Evolutionary conservation across 2,797 vertebrate species (phyloP).

Genomic region (Syndactyla subalaris): DNA sequence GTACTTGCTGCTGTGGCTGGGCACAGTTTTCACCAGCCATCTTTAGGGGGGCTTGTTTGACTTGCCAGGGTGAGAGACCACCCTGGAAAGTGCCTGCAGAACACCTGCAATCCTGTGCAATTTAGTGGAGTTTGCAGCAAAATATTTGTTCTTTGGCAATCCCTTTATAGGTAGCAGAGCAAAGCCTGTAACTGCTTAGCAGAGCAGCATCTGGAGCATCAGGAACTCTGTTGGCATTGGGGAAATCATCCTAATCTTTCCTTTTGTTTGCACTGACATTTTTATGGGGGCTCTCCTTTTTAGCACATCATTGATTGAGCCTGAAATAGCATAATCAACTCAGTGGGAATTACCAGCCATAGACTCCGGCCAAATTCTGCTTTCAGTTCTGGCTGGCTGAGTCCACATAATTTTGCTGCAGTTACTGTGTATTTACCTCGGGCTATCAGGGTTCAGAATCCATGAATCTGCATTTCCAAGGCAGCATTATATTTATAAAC

Average conservation of each 20-base stretch:
- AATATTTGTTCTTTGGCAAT: not conserved
- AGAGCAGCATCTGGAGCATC: not conserved
- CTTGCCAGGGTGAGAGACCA: not conserved
- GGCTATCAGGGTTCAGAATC: not conserved
- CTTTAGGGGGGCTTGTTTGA: not conserved
- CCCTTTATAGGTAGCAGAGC: not conserved
- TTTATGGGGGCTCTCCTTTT: conserved; percentile 44
- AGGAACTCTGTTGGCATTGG: not conserved
- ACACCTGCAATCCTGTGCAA: not conserved
- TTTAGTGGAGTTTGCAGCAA: not conserved
- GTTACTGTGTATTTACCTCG: not conserved
- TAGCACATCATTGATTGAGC: conserved; percentile 33
- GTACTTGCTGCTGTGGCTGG: not conserved
- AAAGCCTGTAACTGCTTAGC: not conserved
- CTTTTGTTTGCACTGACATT: conserved; percentile 48
- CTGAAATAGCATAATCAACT: conserved; percentile 35
- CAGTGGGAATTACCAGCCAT: conserved; percentile 20
- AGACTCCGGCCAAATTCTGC: conserved; percentile 6
- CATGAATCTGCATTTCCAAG: conserved; percentile 5
- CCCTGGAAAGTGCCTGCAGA: not conserved
- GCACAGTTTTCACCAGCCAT: not conserved
- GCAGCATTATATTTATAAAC: not conserved
- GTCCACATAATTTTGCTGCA: not conserved
- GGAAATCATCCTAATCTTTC: conserved; percentile 15
- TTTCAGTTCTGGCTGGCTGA: not conserved